Evolutionary conservation across 2,113 vertebrate genomes (phyloP), one percentile per base, ranked within the genome.

Genomic region (Oxyura jamaicensis): DNA sequence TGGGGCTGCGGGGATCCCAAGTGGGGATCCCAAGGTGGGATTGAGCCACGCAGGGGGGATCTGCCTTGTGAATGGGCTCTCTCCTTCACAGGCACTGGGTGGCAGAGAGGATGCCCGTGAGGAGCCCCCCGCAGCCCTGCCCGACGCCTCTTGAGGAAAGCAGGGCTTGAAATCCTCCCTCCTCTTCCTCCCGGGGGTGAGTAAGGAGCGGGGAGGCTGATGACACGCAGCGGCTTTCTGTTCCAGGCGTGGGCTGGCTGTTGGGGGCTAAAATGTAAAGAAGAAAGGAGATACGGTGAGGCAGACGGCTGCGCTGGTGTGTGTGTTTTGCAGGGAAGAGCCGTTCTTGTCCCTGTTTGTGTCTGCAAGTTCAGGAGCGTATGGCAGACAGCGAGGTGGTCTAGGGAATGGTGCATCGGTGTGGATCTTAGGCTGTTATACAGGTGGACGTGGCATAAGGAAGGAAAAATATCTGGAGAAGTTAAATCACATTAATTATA

Each of bases 371-470:
- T 97, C 13, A 10, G n/a, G 63, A 73, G 50, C n/a, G 8, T 39
- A 15, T 46, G 52, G 75, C 63, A 60, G 91, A 1, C 6, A 2
- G 44, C 29, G 7, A 53, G 41, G 17, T 90, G 79, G 4, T 20
- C 13, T 20, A 8, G 66, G 2, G 42, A 21, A 4, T 3, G 73
- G 44, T 65, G 68, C 35, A 4, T 11, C 10, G 0, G 0, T 23
- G 26, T 60, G 84, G 50, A 20, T 33, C 83, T 80, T 53, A 13
- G 66, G 56, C 25, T 97, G 95, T 92, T 56, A 4, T 21, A 31
- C 50, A 90, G 94, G 90, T 96, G 96, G 88, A 92, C 93, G 91
- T 74, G 84, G 71, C 46, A 5, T 69, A 13, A 95, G 66, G 71
- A 78, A 84, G 90, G 74, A 7, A 62, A 93, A 91, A 75, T 93